Base-by-base conservation (phyloP, 1,140 invertebrate genomes). In the Drosophila auraria region DNA sequence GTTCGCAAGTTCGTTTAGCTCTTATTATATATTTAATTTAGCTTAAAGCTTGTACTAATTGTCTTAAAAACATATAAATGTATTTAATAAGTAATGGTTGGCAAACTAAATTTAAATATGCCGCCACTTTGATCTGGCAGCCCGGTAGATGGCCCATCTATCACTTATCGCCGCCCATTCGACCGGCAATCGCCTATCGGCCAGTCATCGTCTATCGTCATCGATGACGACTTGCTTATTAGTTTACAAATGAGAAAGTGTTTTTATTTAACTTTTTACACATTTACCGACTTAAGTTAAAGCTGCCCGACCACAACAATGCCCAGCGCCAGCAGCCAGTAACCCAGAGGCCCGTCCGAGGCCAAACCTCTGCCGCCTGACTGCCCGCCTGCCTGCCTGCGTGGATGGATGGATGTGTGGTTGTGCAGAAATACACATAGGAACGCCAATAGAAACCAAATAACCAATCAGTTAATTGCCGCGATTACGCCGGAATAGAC, bases 211-310 rank as follows among this genome's bases (percentile, higher is more conserved):
- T 20, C 25, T 51, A 66, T 60, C 50, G 42, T 45, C 70, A 87
- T 87, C 81, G 80, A 87, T 89, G 84, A 87, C 84, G 80, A 87
- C 49, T 72, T 81, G 59, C 74, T 47, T 45, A 27, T 62, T 64
- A 60, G 71, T 74, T 74, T 74, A 74, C 70, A 63, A 78, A 70
- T 81, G 58, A 78, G 61, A 59, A 40, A 78, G 74, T 87, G 79
- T 82, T 87, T 86, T 86, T 86, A 82, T 86, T 86, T 74, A 68
- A 66, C 47, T 70, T 86, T 82, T 62, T 75, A 54, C 74, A 75
- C 53, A 73, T 82, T 82, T 60, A 47, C 30, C 23, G 33, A 45
- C 14, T 14, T 14, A 9, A 62, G 9, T 40, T 33, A 15, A 59
- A 12, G 44, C 27, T 30, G 4, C 20, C 11, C 44, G 20, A 56